Percentiles rank a stretch among this genome's conserved stretches.
Conservation (phyloP, 2,797 vertebrate species). For the Leuciscus waleckii region DNA sequence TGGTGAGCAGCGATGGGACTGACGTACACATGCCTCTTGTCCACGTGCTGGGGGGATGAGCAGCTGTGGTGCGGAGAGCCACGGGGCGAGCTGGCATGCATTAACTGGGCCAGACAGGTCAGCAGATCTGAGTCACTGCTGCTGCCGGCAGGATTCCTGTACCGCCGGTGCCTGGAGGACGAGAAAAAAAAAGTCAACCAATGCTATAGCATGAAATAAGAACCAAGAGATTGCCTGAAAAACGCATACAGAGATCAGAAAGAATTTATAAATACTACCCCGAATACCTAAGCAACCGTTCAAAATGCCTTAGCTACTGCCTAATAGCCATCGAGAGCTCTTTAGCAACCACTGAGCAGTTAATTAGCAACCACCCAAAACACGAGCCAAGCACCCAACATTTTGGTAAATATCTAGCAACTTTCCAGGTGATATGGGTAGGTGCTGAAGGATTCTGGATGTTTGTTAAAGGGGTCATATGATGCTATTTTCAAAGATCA, state of each 20-base stretch:
- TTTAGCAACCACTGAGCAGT: not conserved
- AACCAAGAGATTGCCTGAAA: not conserved
- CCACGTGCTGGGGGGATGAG: conserved; percentile 80
- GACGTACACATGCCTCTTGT: conserved; percentile 87
- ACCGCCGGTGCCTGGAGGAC: conserved; percentile 86
- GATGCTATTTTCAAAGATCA: not conserved
- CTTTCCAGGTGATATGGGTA: not conserved
- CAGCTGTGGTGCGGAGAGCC: conserved; percentile 85
- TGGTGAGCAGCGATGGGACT: conserved; percentile 75
- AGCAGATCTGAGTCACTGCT: conserved; percentile 95
- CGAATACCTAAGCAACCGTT: no score
- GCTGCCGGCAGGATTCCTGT: conserved; percentile 91
- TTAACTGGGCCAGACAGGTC: conserved; percentile 94
- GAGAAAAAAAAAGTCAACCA: not conserved
- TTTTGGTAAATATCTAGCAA: not conserved
- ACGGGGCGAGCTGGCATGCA: conserved; percentile 85
- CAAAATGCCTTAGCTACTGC: not conserved
- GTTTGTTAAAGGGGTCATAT: not conserved
- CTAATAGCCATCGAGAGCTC: not conserved
- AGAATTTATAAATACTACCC: no score
- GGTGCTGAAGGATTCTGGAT: not conserved
- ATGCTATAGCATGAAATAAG: not conserved
- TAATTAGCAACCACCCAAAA: not conserved
- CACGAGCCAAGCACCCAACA: not conserved
- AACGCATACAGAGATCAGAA: not conserved